A percentile compares a stretch with the other conserved stretches of the same genome.
Conservation (phyloP, 1,140 invertebrate species). For the Ridgeia piscesae region DNA sequence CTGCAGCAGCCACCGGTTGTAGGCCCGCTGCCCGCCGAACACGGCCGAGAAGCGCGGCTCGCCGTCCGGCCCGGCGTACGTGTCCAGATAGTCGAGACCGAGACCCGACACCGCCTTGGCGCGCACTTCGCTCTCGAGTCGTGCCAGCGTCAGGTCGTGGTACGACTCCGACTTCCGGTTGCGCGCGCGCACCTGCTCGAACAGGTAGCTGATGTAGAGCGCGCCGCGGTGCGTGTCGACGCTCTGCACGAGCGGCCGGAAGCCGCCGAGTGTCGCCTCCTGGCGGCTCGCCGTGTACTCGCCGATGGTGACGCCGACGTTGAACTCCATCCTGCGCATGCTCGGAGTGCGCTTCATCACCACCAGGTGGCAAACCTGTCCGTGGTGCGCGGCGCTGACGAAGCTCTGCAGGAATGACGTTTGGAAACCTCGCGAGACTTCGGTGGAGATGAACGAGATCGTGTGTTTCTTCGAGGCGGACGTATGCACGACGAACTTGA, state of each 20-base stretch:
- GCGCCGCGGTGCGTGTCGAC: neutral
- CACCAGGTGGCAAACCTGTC: constrained; percentile 6
- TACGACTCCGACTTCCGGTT: constrained; percentile 6
- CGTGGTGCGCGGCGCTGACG: neutral
- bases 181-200: neutral
- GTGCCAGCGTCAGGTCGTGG: neutral
- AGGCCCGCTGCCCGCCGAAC: neutral
- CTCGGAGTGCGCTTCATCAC: constrained; percentile 4
- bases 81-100: constrained; percentile 1
- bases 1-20: constrained; percentile 15
- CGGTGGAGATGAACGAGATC: neutral
- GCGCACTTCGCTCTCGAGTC: neutral
- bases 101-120: neutral
- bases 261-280: constrained; percentile 1
- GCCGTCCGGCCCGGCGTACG: neutral
- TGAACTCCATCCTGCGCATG: neutral
- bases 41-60: constrained; percentile 7
- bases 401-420: neutral
- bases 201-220: constrained; percentile 7
- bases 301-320: neutral
- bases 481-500: neutral
- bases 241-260: constrained; percentile 12
- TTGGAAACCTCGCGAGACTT: neutral
- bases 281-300: neutral
- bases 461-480: neutral